Evolutionary conservation across 2,888 invertebrate species (phyloP).

Genomic region (Seira sanloemensis): DNA sequence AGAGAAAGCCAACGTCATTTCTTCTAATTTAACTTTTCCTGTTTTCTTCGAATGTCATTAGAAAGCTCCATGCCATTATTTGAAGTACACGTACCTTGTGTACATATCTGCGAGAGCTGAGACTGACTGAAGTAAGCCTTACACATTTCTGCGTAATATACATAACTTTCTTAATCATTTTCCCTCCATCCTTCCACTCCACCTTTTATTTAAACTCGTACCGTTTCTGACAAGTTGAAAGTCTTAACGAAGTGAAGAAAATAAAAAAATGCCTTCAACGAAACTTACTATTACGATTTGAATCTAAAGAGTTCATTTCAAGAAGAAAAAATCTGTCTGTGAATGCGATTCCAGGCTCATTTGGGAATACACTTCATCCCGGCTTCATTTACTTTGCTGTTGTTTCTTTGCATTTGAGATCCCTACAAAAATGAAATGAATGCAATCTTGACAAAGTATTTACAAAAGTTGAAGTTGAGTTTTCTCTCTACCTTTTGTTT

Average conservation of each 20-base stretch:
- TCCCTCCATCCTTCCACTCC: slow-evolving; percentile 15
- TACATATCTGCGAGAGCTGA: neutral
- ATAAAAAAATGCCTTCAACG: slow-evolving; percentile 22
- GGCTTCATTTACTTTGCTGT: slow-evolving; percentile 28
- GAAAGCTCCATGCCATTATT: slow-evolving; percentile 20
- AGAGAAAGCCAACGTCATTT: slow-evolving; percentile 20
- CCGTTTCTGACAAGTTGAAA: slow-evolving; percentile 14
- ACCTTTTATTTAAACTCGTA: slow-evolving; percentile 30
- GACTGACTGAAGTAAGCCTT: neutral
- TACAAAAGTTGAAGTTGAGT: slow-evolving; percentile 9
- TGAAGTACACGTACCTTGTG: slow-evolving; percentile 10
- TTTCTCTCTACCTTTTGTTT: neutral
- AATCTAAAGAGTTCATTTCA: slow-evolving; percentile 19
- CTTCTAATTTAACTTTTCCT: slow-evolving; percentile 47
- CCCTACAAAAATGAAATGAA: neutral
- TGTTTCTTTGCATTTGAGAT: slow-evolving; percentile 5
- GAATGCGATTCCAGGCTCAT: slow-evolving; percentile 27
- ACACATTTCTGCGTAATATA: neutral
- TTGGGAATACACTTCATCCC: slow-evolving; percentile 51
- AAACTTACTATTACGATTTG: neutral
- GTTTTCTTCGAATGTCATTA: neutral
- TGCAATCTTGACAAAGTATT: neutral
- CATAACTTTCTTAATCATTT: slow-evolving; percentile 10
- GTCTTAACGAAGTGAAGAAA: slow-evolving; percentile 20
- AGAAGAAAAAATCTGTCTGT: neutral